A percentile compares a stretch with the other conserved stretches of the same genome.
Conservation (phyloP, 2,797 vertebrate species). For the Allobates femoralis region DNA sequence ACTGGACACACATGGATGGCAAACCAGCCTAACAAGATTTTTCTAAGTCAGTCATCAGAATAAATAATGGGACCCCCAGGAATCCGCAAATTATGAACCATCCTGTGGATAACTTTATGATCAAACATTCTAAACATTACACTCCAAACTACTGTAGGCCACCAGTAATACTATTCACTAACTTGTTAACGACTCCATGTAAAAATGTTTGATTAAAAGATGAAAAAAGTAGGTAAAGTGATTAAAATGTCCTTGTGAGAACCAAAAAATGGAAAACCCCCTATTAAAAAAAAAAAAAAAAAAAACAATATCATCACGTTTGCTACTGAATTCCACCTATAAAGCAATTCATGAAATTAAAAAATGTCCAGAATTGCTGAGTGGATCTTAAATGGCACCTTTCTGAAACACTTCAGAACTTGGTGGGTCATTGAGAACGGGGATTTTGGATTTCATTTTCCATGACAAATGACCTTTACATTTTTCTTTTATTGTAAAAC, state of each 20-base stretch:
- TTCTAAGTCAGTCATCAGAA: too few species aligned
- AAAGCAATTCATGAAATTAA: too few species aligned
- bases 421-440: background rate
- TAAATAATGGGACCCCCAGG: too few species aligned
- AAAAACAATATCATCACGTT: too few species aligned
- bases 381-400: background rate
- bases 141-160: background rate
- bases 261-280: background rate
- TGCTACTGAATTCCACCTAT: too few species aligned
- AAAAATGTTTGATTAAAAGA: background rate
- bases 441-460: background rate
- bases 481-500: constrained; percentile 38
- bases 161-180: background rate
- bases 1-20: too few species aligned
- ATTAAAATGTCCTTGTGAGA: background rate
- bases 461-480: background rate
- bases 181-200: background rate
- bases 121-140: background rate
- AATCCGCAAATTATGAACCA: too few species aligned
- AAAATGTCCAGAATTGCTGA: too few species aligned
- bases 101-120: too few species aligned
- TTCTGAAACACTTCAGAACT: background rate
- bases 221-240: background rate
- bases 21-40: too few species aligned
- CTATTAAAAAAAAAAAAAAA: too few species aligned